Conservation (phyloP, 2,888 invertebrate species). For the Chydorus sphaericus region DNA sequence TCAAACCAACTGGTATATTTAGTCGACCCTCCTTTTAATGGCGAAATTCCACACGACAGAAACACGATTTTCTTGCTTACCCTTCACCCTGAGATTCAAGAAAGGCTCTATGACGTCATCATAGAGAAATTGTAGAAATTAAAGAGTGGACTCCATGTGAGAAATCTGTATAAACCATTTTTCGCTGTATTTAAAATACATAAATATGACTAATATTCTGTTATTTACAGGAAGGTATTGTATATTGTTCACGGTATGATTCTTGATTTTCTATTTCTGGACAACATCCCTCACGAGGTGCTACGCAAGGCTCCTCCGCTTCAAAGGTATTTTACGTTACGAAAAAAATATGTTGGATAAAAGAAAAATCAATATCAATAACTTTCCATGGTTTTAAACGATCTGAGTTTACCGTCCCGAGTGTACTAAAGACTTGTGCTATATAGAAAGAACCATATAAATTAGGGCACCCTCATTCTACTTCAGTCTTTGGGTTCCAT, state of each 20-base stretch:
- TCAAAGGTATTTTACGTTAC: neutral
- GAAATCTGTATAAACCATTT: neutral
- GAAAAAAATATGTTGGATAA: neutral
- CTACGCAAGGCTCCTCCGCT: conserved; percentile 7
- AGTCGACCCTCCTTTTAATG: conserved; percentile 4
- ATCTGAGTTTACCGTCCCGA: neutral
- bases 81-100: conserved; percentile 7
- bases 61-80: neutral
- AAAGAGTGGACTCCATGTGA: too few species aligned
- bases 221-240: conserved; percentile 1
- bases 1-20: neutral
- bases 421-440: conserved; percentile 3
- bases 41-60: conserved; percentile 10
- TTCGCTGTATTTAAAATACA: too few species aligned
- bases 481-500: neutral
- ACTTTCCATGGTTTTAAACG: neutral
- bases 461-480: neutral
- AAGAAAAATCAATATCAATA: too few species aligned
- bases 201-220: neutral
- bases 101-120: conserved; percentile 7
- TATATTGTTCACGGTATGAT: neutral
- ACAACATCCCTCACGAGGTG: conserved; percentile 14
- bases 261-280: conserved; percentile 4
- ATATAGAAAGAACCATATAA: neutral
- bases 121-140: conserved; percentile 1